phyloP scores from a whole-genome alignment of 2,113 vertebrate genomes.

The Cichladusa arquata region DNA sequence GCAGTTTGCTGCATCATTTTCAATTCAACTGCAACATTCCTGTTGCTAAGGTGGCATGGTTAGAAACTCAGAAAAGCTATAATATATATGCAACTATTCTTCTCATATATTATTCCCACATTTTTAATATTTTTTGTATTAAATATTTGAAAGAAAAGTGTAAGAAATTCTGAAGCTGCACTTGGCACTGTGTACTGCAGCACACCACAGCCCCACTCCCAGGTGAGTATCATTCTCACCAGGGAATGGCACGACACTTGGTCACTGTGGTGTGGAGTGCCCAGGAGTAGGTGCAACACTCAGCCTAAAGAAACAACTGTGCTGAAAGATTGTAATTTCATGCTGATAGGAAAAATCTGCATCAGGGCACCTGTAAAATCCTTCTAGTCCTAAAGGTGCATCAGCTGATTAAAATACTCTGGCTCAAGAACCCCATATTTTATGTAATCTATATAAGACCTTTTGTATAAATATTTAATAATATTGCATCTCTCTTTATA shows the following conservation, averaged over 20 bases:
- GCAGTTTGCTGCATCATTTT: background rate
- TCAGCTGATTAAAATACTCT: background rate
- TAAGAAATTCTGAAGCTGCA: background rate
- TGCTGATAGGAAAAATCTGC: background rate
- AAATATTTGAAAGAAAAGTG: background rate
- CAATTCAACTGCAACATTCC: background rate
- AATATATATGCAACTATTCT: background rate
- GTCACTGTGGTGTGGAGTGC: background rate
- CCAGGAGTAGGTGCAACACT: no score
- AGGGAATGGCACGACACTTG: background rate
- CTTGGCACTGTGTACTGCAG: background rate
- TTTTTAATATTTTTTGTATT: background rate
- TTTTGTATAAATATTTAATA: background rate
- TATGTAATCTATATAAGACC: background rate
- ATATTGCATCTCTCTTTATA: background rate
- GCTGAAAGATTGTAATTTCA: background rate
- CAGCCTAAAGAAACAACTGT: background rate
- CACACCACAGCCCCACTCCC: rapidly evolving
- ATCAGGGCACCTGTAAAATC: background rate
- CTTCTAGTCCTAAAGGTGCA: background rate
- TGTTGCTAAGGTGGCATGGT: background rate
- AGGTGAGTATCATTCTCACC: background rate
- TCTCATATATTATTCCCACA: background rate
- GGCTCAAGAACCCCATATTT: no score
- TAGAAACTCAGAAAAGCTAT: background rate